Base-by-base conservation (phyloP, 1,140 invertebrate genomes). In the Zeugodacus cucurbitae region DNA sequence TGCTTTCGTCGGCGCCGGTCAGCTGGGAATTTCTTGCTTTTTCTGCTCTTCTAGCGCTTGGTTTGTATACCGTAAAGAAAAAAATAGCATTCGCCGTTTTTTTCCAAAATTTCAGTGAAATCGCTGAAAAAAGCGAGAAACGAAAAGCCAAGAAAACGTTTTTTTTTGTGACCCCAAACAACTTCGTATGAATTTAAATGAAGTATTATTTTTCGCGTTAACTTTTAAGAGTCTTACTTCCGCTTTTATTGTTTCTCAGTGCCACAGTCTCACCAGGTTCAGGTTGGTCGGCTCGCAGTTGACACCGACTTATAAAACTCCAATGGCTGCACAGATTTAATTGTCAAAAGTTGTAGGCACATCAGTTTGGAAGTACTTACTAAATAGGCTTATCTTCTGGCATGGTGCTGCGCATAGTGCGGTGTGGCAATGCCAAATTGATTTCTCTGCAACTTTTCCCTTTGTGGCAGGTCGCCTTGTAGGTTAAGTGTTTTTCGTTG, bases 201-300 rank as follows among this genome's bases (percentile, higher is more conserved):
- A 82, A 82, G 37, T 82, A 82, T 41, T n/a, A n/a, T 48, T 82
- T 82, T 82, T 48, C 1, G 74, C 26, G 41, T 48, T 82, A 82
- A 82, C 74, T 34, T 74, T 74, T 74, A 74, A 74, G 74, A 8
- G 74, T 2, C 41, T 82, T 82, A 82, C 37, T 82, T 82, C 74
- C 67, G 22, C 74, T 82, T 82, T 44, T 48, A 48, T 48, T 44
- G 32, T 34, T 78, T 82, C 26, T 82, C 22, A 17, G n/a, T 82
- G 3, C 8, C 22, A 17, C 20, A 29, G 41, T 54, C 44, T n/a
- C n/a, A n/a, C n/a, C n/a, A n/a, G n/a, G n/a, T n/a, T n/a, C 74
- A 48, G 74, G 41, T 82, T 82, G 37, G 41, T 82, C 48, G 37
- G 44, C 74, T 26, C 74, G 11, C n/a, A 48, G 37, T 37, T 41